These are phyloP conservation scores for Aspidiotus rigidus DNA, from an alignment of 2,888 invertebrate genomes.

Conservation along the genomic window DNA sequence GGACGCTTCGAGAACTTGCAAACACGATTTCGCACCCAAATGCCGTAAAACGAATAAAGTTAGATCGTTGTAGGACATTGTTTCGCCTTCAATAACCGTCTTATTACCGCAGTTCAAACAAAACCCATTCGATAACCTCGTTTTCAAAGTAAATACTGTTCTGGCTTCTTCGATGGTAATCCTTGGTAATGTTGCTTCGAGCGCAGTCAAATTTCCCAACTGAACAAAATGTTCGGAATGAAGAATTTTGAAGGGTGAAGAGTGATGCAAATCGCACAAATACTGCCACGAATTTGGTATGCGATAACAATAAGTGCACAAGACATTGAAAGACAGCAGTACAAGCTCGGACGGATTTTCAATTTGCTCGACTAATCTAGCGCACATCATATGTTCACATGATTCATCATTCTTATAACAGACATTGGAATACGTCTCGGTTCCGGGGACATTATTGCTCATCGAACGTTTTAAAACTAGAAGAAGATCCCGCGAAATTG, in stretches of 20 bases:
- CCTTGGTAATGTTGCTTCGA: neutral
- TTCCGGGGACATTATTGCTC: constrained; percentile 8
- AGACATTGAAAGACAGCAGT: constrained; percentile 6
- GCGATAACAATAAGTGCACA: constrained; percentile 21
- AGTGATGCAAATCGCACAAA: constrained; percentile 5
- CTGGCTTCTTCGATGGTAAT: constrained; percentile 19
- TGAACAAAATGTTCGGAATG: constrained; percentile 23
- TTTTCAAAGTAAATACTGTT: constrained; percentile 33
- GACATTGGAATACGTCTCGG: neutral
- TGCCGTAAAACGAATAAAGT: constrained; percentile 52
- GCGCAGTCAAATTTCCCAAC: constrained; percentile 12
- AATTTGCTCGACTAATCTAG: constrained; percentile 11
- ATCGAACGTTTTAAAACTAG: constrained; percentile 6
- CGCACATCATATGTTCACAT: constrained; percentile 17
- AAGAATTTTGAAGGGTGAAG: constrained; percentile 8
- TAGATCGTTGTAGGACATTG: constrained; percentile 51
- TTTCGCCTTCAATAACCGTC: neutral
- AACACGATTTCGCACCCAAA: constrained; percentile 51
- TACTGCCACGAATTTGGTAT: constrained; percentile 28
- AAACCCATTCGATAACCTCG: constrained; percentile 28
- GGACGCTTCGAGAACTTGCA: constrained; percentile 50
- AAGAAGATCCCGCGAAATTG: neutral
- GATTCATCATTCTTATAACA: constrained; percentile 10
- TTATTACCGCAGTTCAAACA: constrained; percentile 54
- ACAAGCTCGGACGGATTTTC: constrained; percentile 4